Conservation (phyloP, 2,797 vertebrate species). For the Stomatorhinus walkeri region DNA sequence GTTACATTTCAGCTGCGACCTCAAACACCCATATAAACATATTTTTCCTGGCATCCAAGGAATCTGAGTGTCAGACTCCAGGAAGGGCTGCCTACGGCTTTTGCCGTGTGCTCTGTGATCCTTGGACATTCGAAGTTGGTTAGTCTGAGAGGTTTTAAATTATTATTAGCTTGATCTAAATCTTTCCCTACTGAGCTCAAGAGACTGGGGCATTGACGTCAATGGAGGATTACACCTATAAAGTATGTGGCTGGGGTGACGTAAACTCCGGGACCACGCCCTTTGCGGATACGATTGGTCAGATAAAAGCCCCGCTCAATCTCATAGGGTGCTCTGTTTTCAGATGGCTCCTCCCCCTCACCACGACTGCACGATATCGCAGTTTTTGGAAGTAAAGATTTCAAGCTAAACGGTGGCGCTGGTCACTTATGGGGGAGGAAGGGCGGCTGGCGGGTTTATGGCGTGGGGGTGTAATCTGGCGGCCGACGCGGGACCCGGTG, state of each 20-base stretch:
- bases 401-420: background rate
- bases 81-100: background rate
- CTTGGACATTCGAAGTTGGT: background rate
- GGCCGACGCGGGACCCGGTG: background rate
- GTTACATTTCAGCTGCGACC: background rate
- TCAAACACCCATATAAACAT: background rate
- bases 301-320: background rate
- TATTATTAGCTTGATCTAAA: background rate
- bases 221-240: constrained; percentile 30
- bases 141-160: background rate
- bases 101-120: background rate
- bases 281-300: constrained; percentile 22
- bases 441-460: background rate
- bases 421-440: background rate
- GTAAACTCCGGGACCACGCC: background rate
- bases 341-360: background rate
- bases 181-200: constrained; percentile 18
- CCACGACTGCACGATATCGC: background rate
- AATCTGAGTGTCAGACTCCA: background rate
- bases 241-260: background rate
- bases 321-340: background rate
- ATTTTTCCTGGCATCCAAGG: background rate
- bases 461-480: background rate
- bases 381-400: background rate
- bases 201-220: constrained; percentile 38